These are phyloP conservation scores for Neomorphus geoffroyi DNA, from an alignment of 2,797 vertebrate genomes.

Conservation along the genomic window DNA sequence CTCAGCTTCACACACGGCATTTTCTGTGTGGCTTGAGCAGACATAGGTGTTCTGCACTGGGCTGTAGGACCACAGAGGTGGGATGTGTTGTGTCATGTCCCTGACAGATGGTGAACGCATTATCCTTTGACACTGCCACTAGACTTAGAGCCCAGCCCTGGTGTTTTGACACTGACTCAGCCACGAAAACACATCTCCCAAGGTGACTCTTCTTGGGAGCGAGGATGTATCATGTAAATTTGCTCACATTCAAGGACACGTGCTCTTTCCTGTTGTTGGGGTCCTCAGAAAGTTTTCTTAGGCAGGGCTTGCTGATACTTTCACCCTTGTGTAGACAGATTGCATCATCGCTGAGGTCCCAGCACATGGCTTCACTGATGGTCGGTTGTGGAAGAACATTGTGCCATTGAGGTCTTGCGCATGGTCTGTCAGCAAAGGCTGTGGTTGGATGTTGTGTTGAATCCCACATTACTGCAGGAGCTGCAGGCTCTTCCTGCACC, in stretches of 20 bases:
- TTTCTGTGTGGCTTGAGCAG: rapidly evolving
- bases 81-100: neutral
- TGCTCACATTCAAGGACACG: neutral
- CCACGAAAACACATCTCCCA: neutral
- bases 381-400: neutral
- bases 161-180: slow-evolving; percentile 31
- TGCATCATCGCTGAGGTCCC: neutral
- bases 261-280: neutral
- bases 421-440: neutral
- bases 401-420: neutral
- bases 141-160: neutral
- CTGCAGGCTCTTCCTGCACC: neutral
- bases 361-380: rapidly evolving
- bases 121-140: neutral
- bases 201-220: neutral
- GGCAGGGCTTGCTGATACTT: neutral
- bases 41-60: rapidly evolving
- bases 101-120: slow-evolving; percentile 21
- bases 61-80: neutral
- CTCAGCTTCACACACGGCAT: rapidly evolving
- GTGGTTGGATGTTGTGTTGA: neutral
- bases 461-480: neutral
- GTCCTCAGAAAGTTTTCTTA: neutral
- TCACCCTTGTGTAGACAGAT: neutral
- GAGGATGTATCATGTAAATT: neutral